These are phyloP conservation scores for Heliconius charithonia DNA, from an alignment of 2,888 invertebrate genomes.

Conservation along the genomic window DNA sequence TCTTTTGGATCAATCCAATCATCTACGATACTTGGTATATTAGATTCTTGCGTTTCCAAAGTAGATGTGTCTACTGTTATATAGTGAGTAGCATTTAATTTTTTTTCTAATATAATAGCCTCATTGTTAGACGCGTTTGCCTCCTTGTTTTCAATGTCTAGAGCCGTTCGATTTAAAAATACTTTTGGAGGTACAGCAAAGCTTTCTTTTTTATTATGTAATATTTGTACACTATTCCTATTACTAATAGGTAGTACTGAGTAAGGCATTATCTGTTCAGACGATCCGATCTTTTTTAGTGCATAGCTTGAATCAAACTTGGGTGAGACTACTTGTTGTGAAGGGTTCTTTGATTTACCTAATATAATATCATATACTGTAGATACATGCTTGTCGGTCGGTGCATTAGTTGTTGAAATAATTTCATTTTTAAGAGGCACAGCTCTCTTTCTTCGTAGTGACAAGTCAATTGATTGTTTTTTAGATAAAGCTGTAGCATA, in stretches of 20 bases:
- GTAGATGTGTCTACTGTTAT: conserved; percentile 57
- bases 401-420: conserved; percentile 48
- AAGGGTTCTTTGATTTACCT: conserved; percentile 57
- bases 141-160: conserved; percentile 66
- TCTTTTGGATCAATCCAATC: conserved; percentile 71
- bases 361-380: conserved; percentile 65
- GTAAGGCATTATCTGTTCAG: conserved; percentile 58
- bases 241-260: conserved; percentile 64
- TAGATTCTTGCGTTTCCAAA: conserved; percentile 63
- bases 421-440: conserved; percentile 47
- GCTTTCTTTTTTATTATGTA: conserved; percentile 53
- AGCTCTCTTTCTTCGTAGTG: conserved; percentile 70
- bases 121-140: conserved; percentile 60
- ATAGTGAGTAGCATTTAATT: conserved; percentile 64
- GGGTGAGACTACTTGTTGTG: conserved; percentile 13
- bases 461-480: conserved; percentile 76
- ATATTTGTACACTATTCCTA: conserved; percentile 60
- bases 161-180: conserved; percentile 74
- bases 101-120: conserved; percentile 65
- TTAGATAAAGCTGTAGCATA: conserved; percentile 74
- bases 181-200: conserved; percentile 56
- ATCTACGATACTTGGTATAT: conserved; percentile 64
- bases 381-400: conserved; percentile 44
- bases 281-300: conserved; percentile 37
- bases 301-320: conserved; percentile 37